Evolutionary conservation across 64 coral and sea anemone genomes (phyloP).

Genomic region (Porites lutea): DNA sequence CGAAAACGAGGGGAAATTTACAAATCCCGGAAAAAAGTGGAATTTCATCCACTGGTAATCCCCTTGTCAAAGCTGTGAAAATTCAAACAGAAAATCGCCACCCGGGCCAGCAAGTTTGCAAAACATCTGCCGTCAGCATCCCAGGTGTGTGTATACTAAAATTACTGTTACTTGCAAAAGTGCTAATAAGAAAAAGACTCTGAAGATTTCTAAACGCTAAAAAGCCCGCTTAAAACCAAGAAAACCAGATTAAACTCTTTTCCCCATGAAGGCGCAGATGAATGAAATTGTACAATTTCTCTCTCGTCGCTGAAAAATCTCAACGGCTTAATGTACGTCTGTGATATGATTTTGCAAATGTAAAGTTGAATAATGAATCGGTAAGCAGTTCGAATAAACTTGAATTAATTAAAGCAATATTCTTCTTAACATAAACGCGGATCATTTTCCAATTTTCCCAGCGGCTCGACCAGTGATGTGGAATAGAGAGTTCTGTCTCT

Average conservation of each 20-base stretch:
- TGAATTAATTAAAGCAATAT: slow-evolving; percentile 59
- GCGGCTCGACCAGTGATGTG: neutral
- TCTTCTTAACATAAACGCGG: neutral
- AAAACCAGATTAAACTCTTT: neutral
- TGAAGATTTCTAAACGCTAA: neutral
- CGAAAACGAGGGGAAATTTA: neutral
- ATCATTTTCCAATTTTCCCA: neutral
- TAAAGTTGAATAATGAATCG: neutral
- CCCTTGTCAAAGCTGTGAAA: slow-evolving; percentile 38
- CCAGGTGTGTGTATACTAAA: slow-evolving; percentile 78
- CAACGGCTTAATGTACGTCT: neutral
- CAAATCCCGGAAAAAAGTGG: neutral
- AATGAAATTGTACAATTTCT: slow-evolving; percentile 18
- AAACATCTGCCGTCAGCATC: slow-evolving; percentile 56
- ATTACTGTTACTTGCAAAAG: slow-evolving; percentile 62
- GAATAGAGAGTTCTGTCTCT: neutral
- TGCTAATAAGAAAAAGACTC: slow-evolving; percentile 31
- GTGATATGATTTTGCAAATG: slow-evolving; percentile 10
- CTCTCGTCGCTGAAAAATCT: neutral
- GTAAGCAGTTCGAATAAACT: slow-evolving; percentile 48
- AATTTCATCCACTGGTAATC: slow-evolving; percentile 24
- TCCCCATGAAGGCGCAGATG: neutral
- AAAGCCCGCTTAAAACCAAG: neutral
- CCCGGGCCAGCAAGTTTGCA: slow-evolving; percentile 30
- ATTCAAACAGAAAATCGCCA: slow-evolving; percentile 60